These are phyloP conservation scores for Cyprinella venusta DNA, from an alignment of 2,797 vertebrate species.

Conservation along the genomic window DNA sequence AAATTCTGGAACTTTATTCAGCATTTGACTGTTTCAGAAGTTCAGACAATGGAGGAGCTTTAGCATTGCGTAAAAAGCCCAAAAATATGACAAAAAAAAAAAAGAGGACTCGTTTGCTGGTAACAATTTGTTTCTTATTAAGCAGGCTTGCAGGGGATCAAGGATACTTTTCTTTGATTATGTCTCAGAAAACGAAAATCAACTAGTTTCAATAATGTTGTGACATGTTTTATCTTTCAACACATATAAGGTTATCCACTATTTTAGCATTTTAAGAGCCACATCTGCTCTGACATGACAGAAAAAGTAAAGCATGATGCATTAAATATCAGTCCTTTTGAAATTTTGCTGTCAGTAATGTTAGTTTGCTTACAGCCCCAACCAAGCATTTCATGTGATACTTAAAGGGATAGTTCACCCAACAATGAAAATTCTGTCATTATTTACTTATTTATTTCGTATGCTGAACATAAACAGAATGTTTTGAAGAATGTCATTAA, in stretches of 20 bases:
- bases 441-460: too few relatives aligned
- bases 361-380: too few relatives aligned
- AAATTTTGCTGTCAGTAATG: neutral
- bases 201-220: neutral
- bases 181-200: neutral
- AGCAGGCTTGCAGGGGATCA: neutral
- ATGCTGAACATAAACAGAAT: too few relatives aligned
- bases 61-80: neutral
- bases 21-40: neutral
- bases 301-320: neutral
- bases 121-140: neutral
- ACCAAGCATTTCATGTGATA: too few relatives aligned
- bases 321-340: neutral
- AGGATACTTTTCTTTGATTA: neutral
- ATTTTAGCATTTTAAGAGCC: neutral
- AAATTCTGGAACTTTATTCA: neutral
- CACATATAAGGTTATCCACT: conserved; percentile 6
- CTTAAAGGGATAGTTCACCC: too few relatives aligned
- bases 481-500: too few relatives aligned
- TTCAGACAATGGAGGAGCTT: neutral
- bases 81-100: neutral
- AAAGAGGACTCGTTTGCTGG: neutral
- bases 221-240: neutral
- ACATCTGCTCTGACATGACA: neutral
- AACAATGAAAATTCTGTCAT: too few relatives aligned